These are phyloP conservation scores for Sebastes vulpes DNA, from an alignment of 2,797 vertebrate species.

Conservation along the genomic window DNA sequence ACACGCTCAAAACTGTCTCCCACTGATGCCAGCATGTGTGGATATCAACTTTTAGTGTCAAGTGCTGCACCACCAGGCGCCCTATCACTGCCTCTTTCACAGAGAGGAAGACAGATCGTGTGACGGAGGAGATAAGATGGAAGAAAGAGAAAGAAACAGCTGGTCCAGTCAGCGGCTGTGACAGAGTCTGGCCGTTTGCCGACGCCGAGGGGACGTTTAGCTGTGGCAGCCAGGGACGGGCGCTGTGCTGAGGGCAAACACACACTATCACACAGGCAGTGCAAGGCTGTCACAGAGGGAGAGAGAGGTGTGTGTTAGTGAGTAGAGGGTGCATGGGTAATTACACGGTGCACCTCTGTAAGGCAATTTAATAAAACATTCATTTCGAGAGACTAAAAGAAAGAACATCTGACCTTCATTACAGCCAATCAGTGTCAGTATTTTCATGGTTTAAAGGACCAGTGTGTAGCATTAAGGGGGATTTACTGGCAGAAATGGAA, in stretches of 20 bases:
- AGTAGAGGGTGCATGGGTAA: background rate
- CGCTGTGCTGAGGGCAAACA: conserved; percentile 36
- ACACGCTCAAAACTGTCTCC: conserved; percentile 11
- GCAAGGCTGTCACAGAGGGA: conserved; percentile 21
- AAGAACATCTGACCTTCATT: background rate
- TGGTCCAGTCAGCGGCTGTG: conserved; percentile 64
- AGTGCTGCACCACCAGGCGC: conserved; percentile 40
- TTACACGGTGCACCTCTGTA: background rate
- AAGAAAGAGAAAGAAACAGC: conserved; percentile 70
- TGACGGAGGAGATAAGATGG: conserved; percentile 54
- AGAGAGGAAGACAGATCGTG: conserved; percentile 51
- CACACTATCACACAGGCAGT: conserved; percentile 22
- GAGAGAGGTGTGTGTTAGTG: background rate
- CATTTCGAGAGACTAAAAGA: background rate
- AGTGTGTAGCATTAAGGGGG: background rate
- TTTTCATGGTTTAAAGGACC: background rate
- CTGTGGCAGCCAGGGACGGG: conserved; percentile 55
- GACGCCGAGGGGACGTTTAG: conserved; percentile 49
- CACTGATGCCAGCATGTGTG: conserved; percentile 32
- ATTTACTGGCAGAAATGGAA: background rate
- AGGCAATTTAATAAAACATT: background rate
- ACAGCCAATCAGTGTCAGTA: background rate
- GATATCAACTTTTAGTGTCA: conserved; percentile 51
- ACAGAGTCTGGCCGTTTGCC: conserved; percentile 59
- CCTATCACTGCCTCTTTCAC: conserved; percentile 50